Percentiles rank a stretch among this genome's conserved stretches.
These are phyloP conservation scores for Diarsia brunnea DNA, from an alignment of 2,888 invertebrate genomes.

Conservation along the genomic window DNA sequence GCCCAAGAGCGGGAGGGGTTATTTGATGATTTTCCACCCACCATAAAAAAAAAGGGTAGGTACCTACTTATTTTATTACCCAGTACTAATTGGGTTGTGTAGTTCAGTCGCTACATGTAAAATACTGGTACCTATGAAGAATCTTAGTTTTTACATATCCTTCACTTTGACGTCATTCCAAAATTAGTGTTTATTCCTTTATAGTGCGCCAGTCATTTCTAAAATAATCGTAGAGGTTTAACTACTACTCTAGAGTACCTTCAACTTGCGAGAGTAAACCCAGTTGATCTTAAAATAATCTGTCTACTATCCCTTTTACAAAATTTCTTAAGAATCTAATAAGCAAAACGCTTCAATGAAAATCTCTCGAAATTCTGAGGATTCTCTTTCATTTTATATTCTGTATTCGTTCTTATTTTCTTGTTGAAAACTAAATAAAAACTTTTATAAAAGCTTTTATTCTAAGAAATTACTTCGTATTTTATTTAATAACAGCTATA, in stretches of 20 bases:
- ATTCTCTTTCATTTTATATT: constrained; percentile 3
- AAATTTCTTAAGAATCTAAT: background rate
- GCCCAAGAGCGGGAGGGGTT: no score
- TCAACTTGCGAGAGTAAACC: background rate
- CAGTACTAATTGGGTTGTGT: background rate
- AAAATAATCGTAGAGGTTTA: background rate
- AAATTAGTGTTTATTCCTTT: background rate
- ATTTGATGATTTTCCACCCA: no score
- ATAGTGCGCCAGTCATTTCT: background rate
- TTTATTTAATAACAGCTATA: background rate
- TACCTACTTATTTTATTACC: background rate
- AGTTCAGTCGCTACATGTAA: background rate
- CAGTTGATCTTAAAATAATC: background rate
- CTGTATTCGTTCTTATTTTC: background rate
- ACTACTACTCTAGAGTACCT: background rate
- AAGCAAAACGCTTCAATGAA: background rate
- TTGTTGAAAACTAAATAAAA: background rate
- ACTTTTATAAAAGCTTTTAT: background rate
- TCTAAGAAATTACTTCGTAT: background rate
- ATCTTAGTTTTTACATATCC: background rate
- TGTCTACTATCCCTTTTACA: background rate
- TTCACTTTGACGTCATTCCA: background rate
- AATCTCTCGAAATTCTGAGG: background rate
- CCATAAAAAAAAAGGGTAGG: no score
- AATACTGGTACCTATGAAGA: background rate